These are phyloP conservation scores for Drosophila austrosaltans DNA, from an alignment of 2,888 invertebrate species.

Conservation along the genomic window DNA sequence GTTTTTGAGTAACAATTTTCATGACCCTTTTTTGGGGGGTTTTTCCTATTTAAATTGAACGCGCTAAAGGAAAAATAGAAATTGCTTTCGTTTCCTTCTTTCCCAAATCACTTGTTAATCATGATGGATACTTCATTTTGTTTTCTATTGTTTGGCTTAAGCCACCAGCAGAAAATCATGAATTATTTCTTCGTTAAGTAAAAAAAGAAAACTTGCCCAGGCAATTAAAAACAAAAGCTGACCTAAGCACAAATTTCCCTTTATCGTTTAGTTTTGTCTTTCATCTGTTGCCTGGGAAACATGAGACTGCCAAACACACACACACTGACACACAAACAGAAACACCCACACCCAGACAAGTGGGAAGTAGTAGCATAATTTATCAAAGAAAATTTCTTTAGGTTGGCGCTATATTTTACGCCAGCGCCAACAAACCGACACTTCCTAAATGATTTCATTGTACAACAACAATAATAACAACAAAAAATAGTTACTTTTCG, in stretches of 20 bases:
- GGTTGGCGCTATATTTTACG: conserved; percentile 43
- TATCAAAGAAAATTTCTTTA: conserved; percentile 62
- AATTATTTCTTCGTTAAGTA: conserved; percentile 60
- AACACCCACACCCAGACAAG: background rate
- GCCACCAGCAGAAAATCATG: conserved; percentile 9
- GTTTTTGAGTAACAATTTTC: conserved; percentile 19
- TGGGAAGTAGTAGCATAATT: conserved; percentile 51
- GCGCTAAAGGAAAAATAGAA: conserved; percentile 11
- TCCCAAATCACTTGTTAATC: background rate
- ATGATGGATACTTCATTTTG: too few species aligned
- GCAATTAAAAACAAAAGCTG: conserved; percentile 51
- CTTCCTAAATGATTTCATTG: conserved; percentile 74
- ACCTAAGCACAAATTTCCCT: conserved; percentile 13
- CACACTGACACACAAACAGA: conserved; percentile 2
- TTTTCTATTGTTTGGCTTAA: background rate
- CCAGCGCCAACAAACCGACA: conserved; percentile 47
- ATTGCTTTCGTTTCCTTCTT: background rate
- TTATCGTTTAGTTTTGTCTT: conserved; percentile 23
- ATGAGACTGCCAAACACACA: conserved; percentile 38
- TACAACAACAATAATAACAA: conserved; percentile 13
- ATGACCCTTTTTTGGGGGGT: background rate
- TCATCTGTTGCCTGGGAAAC: conserved; percentile 43
- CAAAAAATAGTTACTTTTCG: conserved; percentile 53
- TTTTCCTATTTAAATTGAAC: background rate
- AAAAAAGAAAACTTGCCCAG: background rate